phyloP scores from a whole-genome alignment of 2,888 invertebrate species.

The Lamproptera curius region DNA sequence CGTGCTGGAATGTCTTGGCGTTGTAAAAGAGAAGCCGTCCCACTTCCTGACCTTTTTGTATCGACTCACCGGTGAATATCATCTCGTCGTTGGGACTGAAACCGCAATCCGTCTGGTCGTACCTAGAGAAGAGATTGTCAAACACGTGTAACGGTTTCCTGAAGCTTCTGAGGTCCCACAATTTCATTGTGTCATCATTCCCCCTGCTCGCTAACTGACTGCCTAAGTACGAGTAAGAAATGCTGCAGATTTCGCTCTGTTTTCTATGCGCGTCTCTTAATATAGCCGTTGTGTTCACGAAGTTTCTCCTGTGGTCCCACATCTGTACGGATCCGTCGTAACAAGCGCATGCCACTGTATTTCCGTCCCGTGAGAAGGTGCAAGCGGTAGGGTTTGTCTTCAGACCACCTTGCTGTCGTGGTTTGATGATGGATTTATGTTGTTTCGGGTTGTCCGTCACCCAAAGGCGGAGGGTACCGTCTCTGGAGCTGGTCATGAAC shows the following conservation, averaged over 20 bases:
- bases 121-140: conserved; percentile 86
- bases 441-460: conserved; percentile 86
- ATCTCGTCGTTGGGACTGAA: conserved; percentile 96
- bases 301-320: conserved; percentile 96
- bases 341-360: conserved; percentile 93
- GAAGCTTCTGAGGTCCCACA: conserved; percentile 94
- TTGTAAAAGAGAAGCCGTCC: conserved; percentile 90
- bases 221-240: conserved; percentile 93
- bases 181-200: conserved; percentile 95
- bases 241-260: conserved; percentile 88
- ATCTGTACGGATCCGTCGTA: conserved; percentile 97
- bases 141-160: conserved; percentile 87
- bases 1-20: conserved; percentile 84
- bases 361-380: conserved; percentile 90
- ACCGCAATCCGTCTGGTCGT: conserved; percentile 87
- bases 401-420: conserved; percentile 90
- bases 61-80: conserved; percentile 91
- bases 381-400: conserved; percentile 92
- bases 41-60: conserved; percentile 79
- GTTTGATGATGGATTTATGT: conserved; percentile 91
- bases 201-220: conserved; percentile 87
- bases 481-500: conserved; percentile 96
- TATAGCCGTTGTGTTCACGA: conserved; percentile 90
- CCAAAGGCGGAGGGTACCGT: conserved; percentile 97
- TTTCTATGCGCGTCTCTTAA: conserved; percentile 89